Evolutionary conservation across 2,113 vertebrate species (phyloP).

Genomic region (Campylomormyrus tamandua): DNA sequence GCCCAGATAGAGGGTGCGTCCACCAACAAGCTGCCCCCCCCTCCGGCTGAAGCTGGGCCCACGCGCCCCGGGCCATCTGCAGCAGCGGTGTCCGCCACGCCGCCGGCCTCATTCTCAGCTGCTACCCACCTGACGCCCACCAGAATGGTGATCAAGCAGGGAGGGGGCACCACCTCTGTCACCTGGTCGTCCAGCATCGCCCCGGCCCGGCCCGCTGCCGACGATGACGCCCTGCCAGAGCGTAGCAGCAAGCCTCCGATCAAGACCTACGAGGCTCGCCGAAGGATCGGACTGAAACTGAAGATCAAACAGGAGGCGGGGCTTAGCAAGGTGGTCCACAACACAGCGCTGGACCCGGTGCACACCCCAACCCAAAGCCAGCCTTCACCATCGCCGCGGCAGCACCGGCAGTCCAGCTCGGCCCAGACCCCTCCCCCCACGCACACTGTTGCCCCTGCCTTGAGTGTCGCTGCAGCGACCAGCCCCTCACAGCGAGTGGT

Average conservation of each 20-base stretch:
- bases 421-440: constrained; percentile 52
- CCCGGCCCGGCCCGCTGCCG: constrained; percentile 38
- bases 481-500: constrained; percentile 31
- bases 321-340: constrained; percentile 86
- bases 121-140: constrained; percentile 52
- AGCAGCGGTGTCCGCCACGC: not conserved
- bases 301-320: constrained; percentile 94
- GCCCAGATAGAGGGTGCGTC: constrained; percentile 60
- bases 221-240: constrained; percentile 75
- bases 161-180: constrained; percentile 72
- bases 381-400: constrained; percentile 17
- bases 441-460: constrained; percentile 40
- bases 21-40: constrained; percentile 30
- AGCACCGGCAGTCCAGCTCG: constrained; percentile 34
- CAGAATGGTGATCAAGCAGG: constrained; percentile 85
- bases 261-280: constrained; percentile 87
- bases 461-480: constrained; percentile 38
- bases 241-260: constrained; percentile 78
- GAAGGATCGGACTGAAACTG: constrained; percentile 81
- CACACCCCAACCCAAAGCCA: constrained; percentile 62
- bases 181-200: constrained; percentile 77
- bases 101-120: constrained; percentile 17
- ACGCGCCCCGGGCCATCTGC: not conserved
- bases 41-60: constrained; percentile 27
- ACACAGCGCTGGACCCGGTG: constrained; percentile 82